phyloP scores from a whole-genome alignment of 1,140 invertebrate species.

The Hyles euphorbiae region DNA sequence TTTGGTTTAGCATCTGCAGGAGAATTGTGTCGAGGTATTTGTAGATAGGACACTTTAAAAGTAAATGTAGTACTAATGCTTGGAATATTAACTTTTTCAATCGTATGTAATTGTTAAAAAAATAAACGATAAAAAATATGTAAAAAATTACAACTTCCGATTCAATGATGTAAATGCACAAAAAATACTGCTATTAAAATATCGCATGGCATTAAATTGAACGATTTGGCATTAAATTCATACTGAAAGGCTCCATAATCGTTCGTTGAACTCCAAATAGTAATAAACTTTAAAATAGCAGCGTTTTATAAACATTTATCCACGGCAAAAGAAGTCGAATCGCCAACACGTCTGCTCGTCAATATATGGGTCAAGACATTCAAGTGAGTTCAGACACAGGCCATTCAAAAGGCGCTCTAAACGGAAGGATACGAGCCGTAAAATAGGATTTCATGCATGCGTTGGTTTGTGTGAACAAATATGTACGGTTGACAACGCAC shows the following conservation, averaged over 20 bases:
- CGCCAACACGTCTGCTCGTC: constrained; percentile 21
- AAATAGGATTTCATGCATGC: constrained; percentile 73
- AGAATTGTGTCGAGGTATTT: not conserved
- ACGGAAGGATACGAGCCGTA: constrained; percentile 65
- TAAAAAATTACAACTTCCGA: too few relatives aligned
- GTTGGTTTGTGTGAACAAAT: constrained; percentile 68
- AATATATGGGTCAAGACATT: constrained; percentile 51
- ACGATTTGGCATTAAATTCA: too few relatives aligned
- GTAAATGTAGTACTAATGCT: not conserved
- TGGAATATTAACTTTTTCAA: too few relatives aligned
- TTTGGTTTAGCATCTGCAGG: too few relatives aligned
- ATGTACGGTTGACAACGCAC: constrained; percentile 62
- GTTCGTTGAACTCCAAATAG: too few relatives aligned
- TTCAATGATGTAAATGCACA: too few relatives aligned
- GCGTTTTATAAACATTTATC: not conserved
- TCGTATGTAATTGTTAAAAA: too few relatives aligned
- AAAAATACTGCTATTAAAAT: too few relatives aligned
- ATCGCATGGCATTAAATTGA: too few relatives aligned
- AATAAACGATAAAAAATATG: too few relatives aligned
- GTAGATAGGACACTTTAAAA: not conserved
- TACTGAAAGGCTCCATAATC: too few relatives aligned
- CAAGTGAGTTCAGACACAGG: constrained; percentile 46
- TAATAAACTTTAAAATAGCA: too few relatives aligned
- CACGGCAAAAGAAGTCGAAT: constrained; percentile 16
- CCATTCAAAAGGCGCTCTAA: constrained; percentile 66